Evolutionary conservation across 2,797 vertebrate genomes (phyloP).

Genomic region (Sebastes vulpes): DNA sequence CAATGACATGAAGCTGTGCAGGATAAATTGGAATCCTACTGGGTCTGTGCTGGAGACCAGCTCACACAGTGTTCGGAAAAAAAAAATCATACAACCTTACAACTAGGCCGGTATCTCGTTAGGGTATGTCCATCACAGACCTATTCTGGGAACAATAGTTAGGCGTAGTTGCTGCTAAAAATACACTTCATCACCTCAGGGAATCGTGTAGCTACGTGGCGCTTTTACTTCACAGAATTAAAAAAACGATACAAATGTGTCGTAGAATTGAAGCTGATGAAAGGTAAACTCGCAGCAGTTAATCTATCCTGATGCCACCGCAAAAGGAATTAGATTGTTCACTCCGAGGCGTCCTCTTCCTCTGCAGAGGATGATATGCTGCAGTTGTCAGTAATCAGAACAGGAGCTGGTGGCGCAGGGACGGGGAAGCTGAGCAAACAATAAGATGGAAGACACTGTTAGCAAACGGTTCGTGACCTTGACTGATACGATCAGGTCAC

Average conservation of each 20-base stretch:
- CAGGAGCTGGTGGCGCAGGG: slow-evolving; percentile 13
- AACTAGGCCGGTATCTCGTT: slow-evolving; percentile 53
- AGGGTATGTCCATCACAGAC: slow-evolving; percentile 61
- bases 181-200: slow-evolving; percentile 36
- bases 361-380: slow-evolving; percentile 46
- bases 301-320: slow-evolving; percentile 18
- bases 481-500: slow-evolving; percentile 4
- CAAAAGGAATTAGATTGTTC: slow-evolving; percentile 44
- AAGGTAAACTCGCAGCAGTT: slow-evolving; percentile 16
- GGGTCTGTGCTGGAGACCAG: slow-evolving; percentile 73
- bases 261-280: slow-evolving; percentile 7
- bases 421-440: slow-evolving; percentile 19
- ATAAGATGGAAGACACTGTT: slow-evolving; percentile 12
- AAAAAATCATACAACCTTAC: slow-evolving; percentile 42
- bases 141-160: slow-evolving; percentile 55
- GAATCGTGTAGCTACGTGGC: not conserved
- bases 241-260: not conserved
- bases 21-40: slow-evolving; percentile 85
- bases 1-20: slow-evolving; percentile 80
- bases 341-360: slow-evolving; percentile 38
- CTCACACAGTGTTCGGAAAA: slow-evolving; percentile 34
- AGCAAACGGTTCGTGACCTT: slow-evolving; percentile 13
- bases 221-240: slow-evolving; percentile 12
- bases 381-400: slow-evolving; percentile 51
- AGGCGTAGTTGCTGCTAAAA: slow-evolving; percentile 39